These are phyloP conservation scores for Corythornis cristatus DNA, from an alignment of 2,113 vertebrate genomes.

Conservation along the genomic window DNA sequence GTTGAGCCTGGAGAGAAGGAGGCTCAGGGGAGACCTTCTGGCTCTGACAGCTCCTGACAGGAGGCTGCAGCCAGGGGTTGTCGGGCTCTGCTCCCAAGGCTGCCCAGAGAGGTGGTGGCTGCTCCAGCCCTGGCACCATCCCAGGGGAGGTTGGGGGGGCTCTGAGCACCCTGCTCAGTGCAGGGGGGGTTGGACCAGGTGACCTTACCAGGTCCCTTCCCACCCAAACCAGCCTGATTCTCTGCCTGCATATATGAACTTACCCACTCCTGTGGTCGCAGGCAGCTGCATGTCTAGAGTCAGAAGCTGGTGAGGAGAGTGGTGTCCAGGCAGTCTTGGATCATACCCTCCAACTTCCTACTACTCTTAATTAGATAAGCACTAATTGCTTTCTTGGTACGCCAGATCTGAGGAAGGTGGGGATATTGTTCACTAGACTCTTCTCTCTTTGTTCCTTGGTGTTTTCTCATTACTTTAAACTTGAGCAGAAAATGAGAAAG, in stretches of 20 bases:
- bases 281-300: neutral
- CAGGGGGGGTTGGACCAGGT: no score
- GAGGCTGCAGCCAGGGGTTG: no score
- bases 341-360: neutral
- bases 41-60: no score
- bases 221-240: neutral
- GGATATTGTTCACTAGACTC: fast-evolving
- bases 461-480: neutral
- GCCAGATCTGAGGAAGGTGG: fast-evolving
- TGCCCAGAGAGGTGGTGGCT: no score
- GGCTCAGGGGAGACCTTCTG: no score
- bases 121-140: no score
- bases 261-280: neutral
- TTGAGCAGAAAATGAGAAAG: neutral
- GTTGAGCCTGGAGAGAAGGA: no score
- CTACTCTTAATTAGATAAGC: neutral
- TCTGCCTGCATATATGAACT: fast-evolving
- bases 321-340: neutral
- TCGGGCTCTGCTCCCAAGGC: no score
- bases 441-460: fast-evolving
- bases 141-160: no score
- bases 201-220: neutral
- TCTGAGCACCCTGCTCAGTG: no score
- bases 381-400: neutral
- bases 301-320: no score